Evolutionary conservation across 1,140 invertebrate species (phyloP), one percentile per base, ranked within the genome.

Genomic region (Metaphire vulgaris): DNA sequence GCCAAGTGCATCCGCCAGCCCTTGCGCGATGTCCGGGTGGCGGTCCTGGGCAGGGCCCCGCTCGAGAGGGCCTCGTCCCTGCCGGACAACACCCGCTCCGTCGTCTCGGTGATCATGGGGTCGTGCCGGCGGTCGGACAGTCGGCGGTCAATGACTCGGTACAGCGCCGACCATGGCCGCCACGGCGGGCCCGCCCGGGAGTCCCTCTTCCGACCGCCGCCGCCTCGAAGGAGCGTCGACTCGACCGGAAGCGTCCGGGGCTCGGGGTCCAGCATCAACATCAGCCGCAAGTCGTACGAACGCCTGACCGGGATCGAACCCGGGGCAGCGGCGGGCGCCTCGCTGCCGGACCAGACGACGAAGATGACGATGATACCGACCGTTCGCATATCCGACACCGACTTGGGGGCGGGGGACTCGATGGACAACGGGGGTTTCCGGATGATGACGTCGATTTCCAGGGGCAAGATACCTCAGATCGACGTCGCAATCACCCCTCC

Each of bases 391-490:
- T 6, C 41, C 41, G 6, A 6, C 6, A 56, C 41, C 6, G 6
- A 56, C 41, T 21, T 21, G 6, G 6, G 6, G 6, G 6, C 41
- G 6, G 6, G 21, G 6, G 41, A 6, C 21, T 21, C 41, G 6
- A 6, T 21, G 6, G 6, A 12, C 21, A 6, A 6, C 21, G 6
- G 6, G 21, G 21, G 21, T 21, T 6, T 12, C 6, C 41, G 41
- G 21, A 6, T 56, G 41, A 21, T 21, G 6, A 56, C 21, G 6
- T 21, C 6, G 6, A 56, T 56, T 34, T 32, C 33, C 72, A 72
- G 34, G 16, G 75, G 70, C 77, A 74, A 77, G 56, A 65, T 77
- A 12, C 76, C 76, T 1, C 72, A 72, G 31, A 78, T 78, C 15
- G 77, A 78, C 41, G 33, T 1, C 15, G 66, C 67, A 21, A 75